Evolutionary conservation across 2,113 vertebrate genomes (phyloP), one percentile per base, ranked within the genome.

Genomic region (Sceloporus undulatus): DNA sequence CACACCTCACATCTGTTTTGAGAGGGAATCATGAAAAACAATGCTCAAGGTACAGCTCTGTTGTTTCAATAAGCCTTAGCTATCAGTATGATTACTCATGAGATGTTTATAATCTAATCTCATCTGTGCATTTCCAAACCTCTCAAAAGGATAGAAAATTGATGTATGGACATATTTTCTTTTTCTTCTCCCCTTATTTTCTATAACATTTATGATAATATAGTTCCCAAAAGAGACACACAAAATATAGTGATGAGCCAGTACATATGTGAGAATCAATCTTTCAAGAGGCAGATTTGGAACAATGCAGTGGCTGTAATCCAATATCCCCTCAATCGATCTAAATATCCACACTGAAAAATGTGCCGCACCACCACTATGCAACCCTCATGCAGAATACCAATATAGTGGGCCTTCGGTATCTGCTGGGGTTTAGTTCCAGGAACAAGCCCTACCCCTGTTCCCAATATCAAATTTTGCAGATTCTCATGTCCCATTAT

Each of bases 101-200:
- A 77, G 40, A 85, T 65, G 38, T 66, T 7, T 85, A 59, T 75
- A 85, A 59, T 74, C 14, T 75, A 85, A 59, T 74, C 14, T 85
- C 38, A 84, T 23, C 18, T n/a, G 71, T 1, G 14, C 48, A 29
- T 74, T 84, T 75, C 23, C 38, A 74, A 74, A 84, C 10, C 52
- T 7, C 21, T 84, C 42, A 27, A 75, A 85, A 75, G 25, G 83
- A 14, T 10, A 86, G 29, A 21, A 8, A 84, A 48, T 21, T 84
- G 18, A 84, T 6, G 78, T 68, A 42, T 78, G 27, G 23, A 40
- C 25, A 14, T 86, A 29, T 68, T 86, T 54, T 27, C 9, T 71
- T 38, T 7, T 56, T 21, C 62, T 56, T 59, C 38, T 40, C 23
- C 8, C n/a, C 3, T 21, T n/a, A 54, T 73, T n/a, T 34, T 73